Evolutionary conservation across 1,140 invertebrate species (phyloP).

Genomic region (Pissodes strobi): DNA sequence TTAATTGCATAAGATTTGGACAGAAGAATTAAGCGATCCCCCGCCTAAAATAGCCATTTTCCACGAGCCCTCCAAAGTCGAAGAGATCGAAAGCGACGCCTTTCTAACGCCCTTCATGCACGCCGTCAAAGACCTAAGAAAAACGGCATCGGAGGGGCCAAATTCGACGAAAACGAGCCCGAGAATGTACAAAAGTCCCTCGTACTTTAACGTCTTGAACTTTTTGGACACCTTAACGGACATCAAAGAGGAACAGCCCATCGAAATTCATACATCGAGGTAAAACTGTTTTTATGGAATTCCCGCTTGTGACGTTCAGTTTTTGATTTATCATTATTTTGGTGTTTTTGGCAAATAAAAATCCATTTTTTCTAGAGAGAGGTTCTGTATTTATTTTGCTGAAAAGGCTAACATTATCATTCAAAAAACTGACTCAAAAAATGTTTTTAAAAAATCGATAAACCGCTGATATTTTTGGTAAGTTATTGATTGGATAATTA

Average conservation of each 20-base stretch:
- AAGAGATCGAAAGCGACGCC: constrained; percentile 5
- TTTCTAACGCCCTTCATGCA: constrained; percentile 37
- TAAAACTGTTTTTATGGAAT: background rate
- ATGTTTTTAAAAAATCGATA: too few species aligned
- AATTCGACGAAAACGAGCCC: background rate
- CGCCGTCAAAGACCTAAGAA: constrained; percentile 27
- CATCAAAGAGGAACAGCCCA: constrained; percentile 24
- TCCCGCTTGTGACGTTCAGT: background rate
- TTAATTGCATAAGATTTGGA: background rate
- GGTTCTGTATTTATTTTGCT: too few species aligned
- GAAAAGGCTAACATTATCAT: too few species aligned
- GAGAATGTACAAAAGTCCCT: constrained; percentile 20
- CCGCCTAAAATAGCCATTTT: constrained; percentile 16
- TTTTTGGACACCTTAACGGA: constrained; percentile 32
- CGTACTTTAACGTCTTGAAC: constrained; percentile 35
- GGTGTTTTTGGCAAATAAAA: constrained; percentile 14
- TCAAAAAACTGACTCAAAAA: too few species aligned
- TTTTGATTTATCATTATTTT: background rate
- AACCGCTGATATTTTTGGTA: too few species aligned
- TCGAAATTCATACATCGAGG: constrained; percentile 30
- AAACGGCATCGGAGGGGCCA: background rate
- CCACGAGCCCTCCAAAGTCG: background rate
- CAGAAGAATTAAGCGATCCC: background rate
- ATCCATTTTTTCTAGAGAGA: too few species aligned
- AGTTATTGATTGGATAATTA: too few species aligned